These are phyloP conservation scores for Ianthella basta DNA, from an alignment of 37 sponge, comb jelly and placozoan genomes.

Conservation along the genomic window DNA sequence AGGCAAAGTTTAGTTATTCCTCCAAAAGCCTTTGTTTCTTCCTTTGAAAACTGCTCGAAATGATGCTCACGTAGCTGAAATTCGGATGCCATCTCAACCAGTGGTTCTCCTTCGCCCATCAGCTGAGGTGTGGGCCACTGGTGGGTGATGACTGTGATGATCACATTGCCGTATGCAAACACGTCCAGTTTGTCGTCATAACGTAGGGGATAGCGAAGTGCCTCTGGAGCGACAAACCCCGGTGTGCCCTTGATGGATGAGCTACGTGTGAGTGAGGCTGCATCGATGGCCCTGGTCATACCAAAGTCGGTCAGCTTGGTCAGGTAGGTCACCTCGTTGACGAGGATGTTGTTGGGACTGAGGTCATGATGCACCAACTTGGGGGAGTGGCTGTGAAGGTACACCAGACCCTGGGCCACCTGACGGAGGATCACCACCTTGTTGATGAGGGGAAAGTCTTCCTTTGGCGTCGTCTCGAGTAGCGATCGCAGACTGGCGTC, in stretches of 20 bases:
- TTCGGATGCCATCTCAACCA: too few relatives aligned
- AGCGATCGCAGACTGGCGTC: not conserved
- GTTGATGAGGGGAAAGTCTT: not conserved
- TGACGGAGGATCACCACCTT: not conserved
- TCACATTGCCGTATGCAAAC: not conserved
- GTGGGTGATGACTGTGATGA: not conserved
- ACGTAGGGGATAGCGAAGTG: not conserved
- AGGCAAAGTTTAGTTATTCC: too few relatives aligned
- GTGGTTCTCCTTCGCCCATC: too few relatives aligned
- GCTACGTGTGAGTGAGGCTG: not conserved
- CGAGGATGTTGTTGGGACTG: not conserved
- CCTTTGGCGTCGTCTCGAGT: not conserved
- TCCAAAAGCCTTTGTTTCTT: too few relatives aligned
- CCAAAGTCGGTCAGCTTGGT: conserved; percentile 6
- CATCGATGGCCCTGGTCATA: conserved; percentile 2
- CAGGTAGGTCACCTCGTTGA: not conserved
- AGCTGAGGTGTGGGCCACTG: not conserved
- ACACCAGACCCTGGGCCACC: not conserved
- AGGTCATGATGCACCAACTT: not conserved
- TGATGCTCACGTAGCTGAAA: too few relatives aligned
- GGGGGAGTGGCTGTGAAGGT: not conserved
- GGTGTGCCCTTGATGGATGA: not conserved
- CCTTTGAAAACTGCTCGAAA: too few relatives aligned
- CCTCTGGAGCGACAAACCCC: not conserved
- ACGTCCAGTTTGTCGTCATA: not conserved